Base-by-base conservation (phyloP, 2,888 invertebrate species). In the Synanthedon myopaeformis region DNA sequence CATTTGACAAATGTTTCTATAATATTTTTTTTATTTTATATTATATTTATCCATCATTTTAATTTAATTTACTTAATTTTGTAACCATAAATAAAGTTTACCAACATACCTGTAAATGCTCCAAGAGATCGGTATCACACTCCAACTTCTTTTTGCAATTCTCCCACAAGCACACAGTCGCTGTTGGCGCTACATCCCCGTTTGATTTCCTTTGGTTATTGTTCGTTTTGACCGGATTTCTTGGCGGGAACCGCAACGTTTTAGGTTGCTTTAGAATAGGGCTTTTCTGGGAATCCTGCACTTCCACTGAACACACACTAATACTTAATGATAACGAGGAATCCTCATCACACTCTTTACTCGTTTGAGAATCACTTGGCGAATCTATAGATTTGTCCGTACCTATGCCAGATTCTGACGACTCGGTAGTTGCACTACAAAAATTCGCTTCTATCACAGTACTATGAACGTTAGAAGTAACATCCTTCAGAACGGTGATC, bases 241-340 rank as follows among this genome's bases (percentile, higher is more conserved):
- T 88, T 11, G 91, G 93, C 1, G 95, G 95, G 76, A 94, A 95
- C 67, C 95, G 89, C 62, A 95, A 92, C 56, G 93, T 94, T 76
- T 94, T 94, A 42, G 95, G 95, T 65, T 92, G 92, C 57, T 94
- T 93, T 52, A 94, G 74, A 55, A 94, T 94, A 11, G 94, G 94
- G 66, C 93, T 93, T 63, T 92, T 92, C 69, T 89, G 90, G 58
- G 81, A 62, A 59, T 65, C 76, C 53, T 74, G 78, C 52, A 72
- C 60, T 35, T 86, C 86, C 55, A 76, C 68, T 19, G 82, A 83
- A 69, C 81, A 76, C 60, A 83, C 69, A 66, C 85, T 87, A 53
- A 87, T 72, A 69, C 86, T 83, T 57, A 87, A 67, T 11, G 82
- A 84, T 56, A 86, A 65, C 41, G 81, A 78, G 4, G 86, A 87